A percentile compares a stretch with the other conserved stretches of the same genome.
These are phyloP conservation scores for Bombyx mandarina DNA, from an alignment of 1,140 invertebrate species.

Conservation along the genomic window DNA sequence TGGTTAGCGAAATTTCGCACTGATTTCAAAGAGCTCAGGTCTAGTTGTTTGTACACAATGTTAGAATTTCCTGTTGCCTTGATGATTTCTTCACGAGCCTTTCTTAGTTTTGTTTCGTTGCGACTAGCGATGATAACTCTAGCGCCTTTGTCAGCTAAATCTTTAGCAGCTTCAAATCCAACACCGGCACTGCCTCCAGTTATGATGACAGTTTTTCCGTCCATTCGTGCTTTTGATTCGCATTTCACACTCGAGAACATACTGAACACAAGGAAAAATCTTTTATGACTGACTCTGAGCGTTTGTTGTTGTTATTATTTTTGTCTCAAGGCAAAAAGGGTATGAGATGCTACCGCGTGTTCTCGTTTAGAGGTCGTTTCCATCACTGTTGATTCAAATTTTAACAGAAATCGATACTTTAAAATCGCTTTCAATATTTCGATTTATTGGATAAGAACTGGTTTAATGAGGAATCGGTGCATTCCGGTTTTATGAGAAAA, in stretches of 20 bases:
- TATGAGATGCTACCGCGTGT: constrained; percentile 16
- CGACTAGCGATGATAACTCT: constrained; percentile 85
- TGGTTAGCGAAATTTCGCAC: constrained; percentile 45
- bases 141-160: constrained; percentile 78
- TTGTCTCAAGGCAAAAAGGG: constrained; percentile 19
- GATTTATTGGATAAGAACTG: too few species aligned
- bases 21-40: constrained; percentile 51
- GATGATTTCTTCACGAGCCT: constrained; percentile 49
- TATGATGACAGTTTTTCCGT: constrained; percentile 81
- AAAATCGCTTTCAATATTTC: too few species aligned
- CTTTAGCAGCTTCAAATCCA: constrained; percentile 82
- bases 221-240: constrained; percentile 29
- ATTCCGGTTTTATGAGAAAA: too few species aligned
- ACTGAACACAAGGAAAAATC: background rate
- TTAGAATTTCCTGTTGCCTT: constrained; percentile 36
- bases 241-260: constrained; percentile 30
- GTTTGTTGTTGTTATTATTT: constrained; percentile 19
- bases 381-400: background rate
- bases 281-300: constrained; percentile 3
- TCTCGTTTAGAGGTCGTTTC: constrained; percentile 12
- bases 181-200: constrained; percentile 90
- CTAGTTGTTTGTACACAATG: constrained; percentile 35
- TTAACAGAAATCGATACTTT: background rate
- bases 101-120: constrained; percentile 65
- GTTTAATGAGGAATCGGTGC: too few species aligned